Evolutionary conservation across 2,113 vertebrate species (phyloP).

Genomic region (Asarcornis scutulata): DNA sequence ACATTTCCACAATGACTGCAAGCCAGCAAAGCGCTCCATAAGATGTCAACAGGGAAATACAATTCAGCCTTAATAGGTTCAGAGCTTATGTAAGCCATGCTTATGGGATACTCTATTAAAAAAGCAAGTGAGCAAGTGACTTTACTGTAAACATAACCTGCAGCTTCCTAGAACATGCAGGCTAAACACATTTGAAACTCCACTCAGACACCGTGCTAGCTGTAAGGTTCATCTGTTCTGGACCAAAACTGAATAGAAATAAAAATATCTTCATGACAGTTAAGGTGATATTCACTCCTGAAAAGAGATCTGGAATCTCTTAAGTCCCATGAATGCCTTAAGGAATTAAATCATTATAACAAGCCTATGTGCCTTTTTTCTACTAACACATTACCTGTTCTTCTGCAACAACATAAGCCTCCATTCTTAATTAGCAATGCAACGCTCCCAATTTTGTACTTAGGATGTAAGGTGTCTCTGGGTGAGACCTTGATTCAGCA

Average conservation of each 20-base stretch:
- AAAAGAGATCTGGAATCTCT: not conserved
- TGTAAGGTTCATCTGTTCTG: not conserved
- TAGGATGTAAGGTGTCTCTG: not conserved
- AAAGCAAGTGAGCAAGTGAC: not conserved
- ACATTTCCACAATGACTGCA: conserved; percentile 25
- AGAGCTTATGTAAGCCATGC: conserved; percentile 39
- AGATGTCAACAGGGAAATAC: conserved; percentile 66
- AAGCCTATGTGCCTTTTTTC: not conserved
- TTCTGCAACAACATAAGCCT: not conserved
- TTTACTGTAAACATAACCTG: conserved; percentile 39
- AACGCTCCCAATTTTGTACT: not conserved
- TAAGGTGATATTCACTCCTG: not conserved
- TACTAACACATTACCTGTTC: not conserved
- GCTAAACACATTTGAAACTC: not conserved
- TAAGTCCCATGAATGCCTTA: not conserved
- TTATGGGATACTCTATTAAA: conserved; percentile 33
- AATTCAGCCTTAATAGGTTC: conserved; percentile 62
- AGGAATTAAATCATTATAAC: not conserved
- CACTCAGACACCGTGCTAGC: not conserved
- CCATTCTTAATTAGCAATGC: not conserved
- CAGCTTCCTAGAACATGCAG: not conserved
- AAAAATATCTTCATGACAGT: not conserved
- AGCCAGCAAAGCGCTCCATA: conserved; percentile 39
- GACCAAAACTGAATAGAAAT: not conserved
- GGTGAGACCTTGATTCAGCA: fast-evolving